Conservation (phyloP, 2,797 vertebrate genomes). For the Sebastolobus altivelis region DNA sequence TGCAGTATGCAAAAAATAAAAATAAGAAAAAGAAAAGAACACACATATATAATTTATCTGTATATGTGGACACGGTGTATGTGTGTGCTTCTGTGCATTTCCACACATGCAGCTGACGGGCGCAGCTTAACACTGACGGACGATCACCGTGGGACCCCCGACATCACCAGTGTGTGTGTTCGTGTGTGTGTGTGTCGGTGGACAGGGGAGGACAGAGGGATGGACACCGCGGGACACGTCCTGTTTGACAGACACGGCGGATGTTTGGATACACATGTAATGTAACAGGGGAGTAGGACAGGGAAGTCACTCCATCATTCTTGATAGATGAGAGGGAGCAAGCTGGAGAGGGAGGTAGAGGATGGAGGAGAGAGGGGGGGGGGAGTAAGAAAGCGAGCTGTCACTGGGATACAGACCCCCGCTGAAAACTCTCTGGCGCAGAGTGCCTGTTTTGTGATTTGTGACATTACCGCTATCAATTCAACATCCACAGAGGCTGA, state of each 20-base stretch:
- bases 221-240: slow-evolving; percentile 29
- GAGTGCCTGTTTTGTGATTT: slow-evolving; percentile 45
- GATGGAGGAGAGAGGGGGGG: neutral
- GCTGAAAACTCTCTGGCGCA: slow-evolving; percentile 38
- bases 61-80: neutral
- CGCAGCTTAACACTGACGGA: neutral
- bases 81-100: neutral
- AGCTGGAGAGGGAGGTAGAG: slow-evolving; percentile 18
- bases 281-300: slow-evolving; percentile 43
- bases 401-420: slow-evolving; percentile 33
- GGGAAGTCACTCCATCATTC: slow-evolving; percentile 64
- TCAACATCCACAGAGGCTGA: slow-evolving; percentile 24
- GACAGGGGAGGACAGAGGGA: slow-evolving; percentile 47
- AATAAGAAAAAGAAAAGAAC: neutral
- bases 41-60: neutral
- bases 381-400: slow-evolving; percentile 35
- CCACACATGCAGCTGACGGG: neutral
- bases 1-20: neutral
- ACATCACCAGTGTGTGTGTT: neutral
- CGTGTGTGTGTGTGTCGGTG: neutral
- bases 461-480: slow-evolving; percentile 33
- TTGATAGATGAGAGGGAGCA: slow-evolving; percentile 61
- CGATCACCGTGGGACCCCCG: slow-evolving; percentile 10
- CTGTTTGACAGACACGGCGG: slow-evolving; percentile 48
- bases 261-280: slow-evolving; percentile 66